These are phyloP conservation scores for Popillia japonica DNA, from an alignment of 1,140 invertebrate species.

Conservation along the genomic window DNA sequence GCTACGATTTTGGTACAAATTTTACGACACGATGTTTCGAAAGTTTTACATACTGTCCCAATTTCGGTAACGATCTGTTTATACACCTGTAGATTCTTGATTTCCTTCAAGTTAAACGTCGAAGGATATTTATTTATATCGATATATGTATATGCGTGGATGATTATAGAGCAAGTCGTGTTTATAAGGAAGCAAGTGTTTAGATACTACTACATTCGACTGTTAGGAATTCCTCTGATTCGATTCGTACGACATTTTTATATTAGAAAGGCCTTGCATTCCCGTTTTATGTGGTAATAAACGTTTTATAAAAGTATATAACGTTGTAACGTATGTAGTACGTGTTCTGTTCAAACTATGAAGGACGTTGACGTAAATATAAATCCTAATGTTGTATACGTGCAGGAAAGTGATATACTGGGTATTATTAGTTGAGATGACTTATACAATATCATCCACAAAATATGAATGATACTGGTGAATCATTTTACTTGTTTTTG, in stretches of 20 bases:
- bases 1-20: not conserved
- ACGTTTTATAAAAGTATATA: not conserved
- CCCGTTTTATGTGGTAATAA: not conserved
- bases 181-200: conserved; percentile 13
- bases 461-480: not conserved
- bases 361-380: not conserved
- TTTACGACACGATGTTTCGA: not conserved
- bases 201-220: not conserved
- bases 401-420: not conserved
- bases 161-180: not conserved
- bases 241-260: not conserved
- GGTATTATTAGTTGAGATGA: not conserved
- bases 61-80: not conserved
- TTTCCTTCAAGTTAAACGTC: not conserved
- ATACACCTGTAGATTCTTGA: too few species aligned
- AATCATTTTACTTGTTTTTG: not conserved
- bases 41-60: not conserved
- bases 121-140: not conserved
- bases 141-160: not conserved
- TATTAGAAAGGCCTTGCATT: not conserved
- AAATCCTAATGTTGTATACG: not conserved
- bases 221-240: not conserved
- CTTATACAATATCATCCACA: not conserved
- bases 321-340: too few species aligned
- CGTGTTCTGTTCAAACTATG: not conserved